Evolutionary conservation across 2,888 invertebrate genomes (phyloP), one percentile per base, ranked within the genome.

Genomic region (Chrysotoxum bicinctum): DNA sequence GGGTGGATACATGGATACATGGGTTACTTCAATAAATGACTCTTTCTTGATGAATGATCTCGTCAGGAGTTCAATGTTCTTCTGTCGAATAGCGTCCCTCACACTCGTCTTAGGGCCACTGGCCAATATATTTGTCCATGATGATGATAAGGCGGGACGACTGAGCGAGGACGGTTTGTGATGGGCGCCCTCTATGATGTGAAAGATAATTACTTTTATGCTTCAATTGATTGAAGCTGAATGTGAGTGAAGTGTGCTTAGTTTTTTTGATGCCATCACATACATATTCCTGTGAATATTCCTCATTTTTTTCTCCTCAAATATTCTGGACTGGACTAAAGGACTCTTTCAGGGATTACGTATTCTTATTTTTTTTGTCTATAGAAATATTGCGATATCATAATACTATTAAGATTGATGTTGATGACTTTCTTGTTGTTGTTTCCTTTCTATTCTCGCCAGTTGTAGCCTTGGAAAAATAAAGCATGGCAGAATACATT

Each of bases 181-280:
- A 4, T 6, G 45, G 23, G 7, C 26, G 23, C 50, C 12, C 30
- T 64, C 56, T 69, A 58, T 70, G 50, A 70, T 54, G 58, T 66
- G 48, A 66, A 69, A 80, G 81, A 85, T 85, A 85, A 85, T 85
- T 85, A 85, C 85, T 85, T 81, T 85, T 85, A 81, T 81, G 85
- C 85, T 81, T 77, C 85, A 60, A 73, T 85, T 76, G 85, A 81
- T 85, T 85, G 81, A 69, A 81, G 76, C 48, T 81, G 76, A 81
- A 85, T 81, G 32, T 6, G 72, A 72, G 60, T 80, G 35, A 77
- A 73, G 73, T 81, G 81, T 80, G 72, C 35, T 84, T 54, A 52
- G 68, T 43, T n/a, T n/a, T n/a, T n/a, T 68, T 43, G 37, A 69
- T 56, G 81, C 19, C 19, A 19, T n/a, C n/a, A n/a, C n/a, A n/a